Evolutionary conservation across 2,888 invertebrate species (phyloP).

Genomic region (Synergus itoensis): DNA sequence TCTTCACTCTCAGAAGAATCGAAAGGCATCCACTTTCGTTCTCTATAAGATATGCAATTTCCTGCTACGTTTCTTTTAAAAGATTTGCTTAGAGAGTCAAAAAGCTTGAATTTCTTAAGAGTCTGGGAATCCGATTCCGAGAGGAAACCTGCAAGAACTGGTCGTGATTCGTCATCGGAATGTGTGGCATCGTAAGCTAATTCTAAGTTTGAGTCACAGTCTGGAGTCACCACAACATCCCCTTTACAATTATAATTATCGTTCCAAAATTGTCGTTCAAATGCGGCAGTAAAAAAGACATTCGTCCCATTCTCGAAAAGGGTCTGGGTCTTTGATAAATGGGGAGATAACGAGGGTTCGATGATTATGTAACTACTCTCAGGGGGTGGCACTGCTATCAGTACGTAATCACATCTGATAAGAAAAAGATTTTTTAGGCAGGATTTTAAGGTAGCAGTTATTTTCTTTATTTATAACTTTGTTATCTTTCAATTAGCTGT

Average conservation of each 20-base stretch:
- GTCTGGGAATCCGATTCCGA: conserved; percentile 33
- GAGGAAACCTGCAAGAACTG: conserved; percentile 61
- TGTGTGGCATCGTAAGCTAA: conserved; percentile 59
- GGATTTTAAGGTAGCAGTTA: not conserved
- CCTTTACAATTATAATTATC: conserved; percentile 45
- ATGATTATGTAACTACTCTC: conserved; percentile 56
- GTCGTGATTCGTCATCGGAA: conserved; percentile 22
- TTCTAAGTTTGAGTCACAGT: conserved; percentile 52
- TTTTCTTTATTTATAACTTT: not conserved
- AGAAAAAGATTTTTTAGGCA: not conserved
- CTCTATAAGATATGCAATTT: conserved; percentile 49
- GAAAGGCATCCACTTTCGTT: conserved; percentile 45
- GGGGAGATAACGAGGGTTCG: conserved; percentile 51
- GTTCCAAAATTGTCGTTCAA: conserved; percentile 51
- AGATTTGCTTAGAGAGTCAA: conserved; percentile 48
- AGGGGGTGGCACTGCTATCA: conserved; percentile 65
- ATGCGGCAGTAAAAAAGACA: conserved; percentile 60
- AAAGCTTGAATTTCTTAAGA: conserved; percentile 28
- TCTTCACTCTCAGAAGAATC: conserved; percentile 23
- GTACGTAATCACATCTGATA: conserved; percentile 63
- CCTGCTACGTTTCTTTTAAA: conserved; percentile 45
- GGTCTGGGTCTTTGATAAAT: conserved; percentile 46
- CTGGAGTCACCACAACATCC: conserved; percentile 54
- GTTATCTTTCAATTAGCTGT: not conserved
- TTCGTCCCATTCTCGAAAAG: conserved; percentile 55